Evolutionary conservation across 1,140 invertebrate genomes (phyloP), one percentile per base, ranked within the genome.

Genomic region (Pissodes strobi): DNA sequence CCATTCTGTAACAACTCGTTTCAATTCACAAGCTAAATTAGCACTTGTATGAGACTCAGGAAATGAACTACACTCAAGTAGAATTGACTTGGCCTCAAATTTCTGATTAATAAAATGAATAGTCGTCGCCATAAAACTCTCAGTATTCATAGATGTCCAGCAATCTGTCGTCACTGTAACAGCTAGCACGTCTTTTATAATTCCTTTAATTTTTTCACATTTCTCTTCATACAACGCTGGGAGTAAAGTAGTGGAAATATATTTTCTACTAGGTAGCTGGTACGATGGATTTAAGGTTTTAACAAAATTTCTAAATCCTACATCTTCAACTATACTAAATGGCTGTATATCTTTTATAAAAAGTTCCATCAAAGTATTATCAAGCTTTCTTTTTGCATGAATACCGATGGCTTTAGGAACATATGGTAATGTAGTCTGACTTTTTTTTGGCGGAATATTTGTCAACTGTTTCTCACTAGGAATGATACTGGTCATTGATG

Each of bases 301-400:
- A 5, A 62, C 65, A 53, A 72, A 76, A 19, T 34, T 25, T 52
- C 48, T 65, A 59, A 76, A 76, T 2, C 68, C 71, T 17, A 62
- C 3, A 55, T 74, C 70, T 66, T 74, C 71, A 2, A 76, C 72
- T 15, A 75, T 57, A 8, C 66, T 64, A 60, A 75, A 74, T 23
- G 71, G 71, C 55, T 76, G 72, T n/a, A n/a, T n/a, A n/a, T n/a
- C n/a, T n/a, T n/a, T n/a, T n/a, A n/a, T n/a, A n/a, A n/a, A n/a
- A n/a, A n/a, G n/a, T n/a, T n/a, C n/a, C n/a, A n/a, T n/a, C n/a
- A n/a, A n/a, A n/a, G n/a, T n/a, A n/a, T n/a, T n/a, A n/a, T n/a
- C n/a, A n/a, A n/a, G n/a, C n/a, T n/a, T n/a, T n/a, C n/a, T n/a
- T n/a, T n/a, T n/a, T n/a, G n/a, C n/a, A n/a, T n/a, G n/a, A n/a